A percentile compares a stretch with the other conserved stretches of the same genome.
Conservation (phyloP, 2,797 vertebrate species). For the Lepidocolaptes lacrymiger region DNA sequence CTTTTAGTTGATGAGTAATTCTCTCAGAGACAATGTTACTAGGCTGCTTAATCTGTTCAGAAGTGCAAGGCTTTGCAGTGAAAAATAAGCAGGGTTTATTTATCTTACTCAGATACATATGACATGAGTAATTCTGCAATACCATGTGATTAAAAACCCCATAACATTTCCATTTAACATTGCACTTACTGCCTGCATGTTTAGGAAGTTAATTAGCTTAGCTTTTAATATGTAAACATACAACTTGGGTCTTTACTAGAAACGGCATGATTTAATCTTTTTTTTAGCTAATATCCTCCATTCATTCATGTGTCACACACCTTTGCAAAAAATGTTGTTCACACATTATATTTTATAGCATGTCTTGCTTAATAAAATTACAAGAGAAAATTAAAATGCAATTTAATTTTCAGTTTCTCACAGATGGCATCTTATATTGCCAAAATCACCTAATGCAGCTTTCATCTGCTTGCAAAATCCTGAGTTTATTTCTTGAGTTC, state of each 20-base stretch:
- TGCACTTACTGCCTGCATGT: background rate
- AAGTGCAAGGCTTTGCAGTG: background rate
- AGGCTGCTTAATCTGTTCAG: background rate
- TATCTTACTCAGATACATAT: background rate
- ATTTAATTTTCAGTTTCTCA: background rate
- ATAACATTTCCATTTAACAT: background rate
- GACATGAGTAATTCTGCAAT: background rate
- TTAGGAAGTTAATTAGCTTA: background rate
- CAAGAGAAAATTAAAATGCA: background rate
- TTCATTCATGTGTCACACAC: fast-evolving
- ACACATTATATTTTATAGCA: background rate
- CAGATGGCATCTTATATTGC: background rate
- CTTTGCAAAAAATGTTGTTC: background rate
- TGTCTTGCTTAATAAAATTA: background rate
- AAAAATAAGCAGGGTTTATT: background rate
- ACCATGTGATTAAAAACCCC: background rate
- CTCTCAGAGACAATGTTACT: background rate
- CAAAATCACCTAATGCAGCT: conserved; percentile 6
- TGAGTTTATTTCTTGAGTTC: background rate
- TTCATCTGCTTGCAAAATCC: background rate
- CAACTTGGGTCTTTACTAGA: background rate
- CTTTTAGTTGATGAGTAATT: conserved; percentile 33
- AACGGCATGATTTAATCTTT: background rate
- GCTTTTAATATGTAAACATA: background rate
- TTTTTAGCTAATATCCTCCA: background rate